Percentiles rank a stretch among this genome's conserved stretches.
phyloP scores from a whole-genome alignment of 1,140 invertebrate species.

The Coenobita brevimanus region DNA sequence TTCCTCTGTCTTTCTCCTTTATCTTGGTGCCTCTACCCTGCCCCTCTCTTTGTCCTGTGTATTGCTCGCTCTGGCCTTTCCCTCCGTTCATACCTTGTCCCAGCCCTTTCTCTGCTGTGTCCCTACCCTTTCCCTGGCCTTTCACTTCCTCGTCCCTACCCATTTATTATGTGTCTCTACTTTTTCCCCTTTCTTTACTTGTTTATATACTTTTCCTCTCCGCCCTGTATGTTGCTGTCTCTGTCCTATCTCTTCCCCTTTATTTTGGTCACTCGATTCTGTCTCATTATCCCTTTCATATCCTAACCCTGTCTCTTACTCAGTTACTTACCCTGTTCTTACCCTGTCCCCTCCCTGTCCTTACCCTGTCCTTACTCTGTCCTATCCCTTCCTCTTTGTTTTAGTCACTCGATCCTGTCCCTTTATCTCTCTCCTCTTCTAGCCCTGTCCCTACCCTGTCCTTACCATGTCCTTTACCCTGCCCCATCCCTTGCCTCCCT shows the following conservation, averaged over 20 bases:
- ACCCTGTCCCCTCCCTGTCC: background rate
- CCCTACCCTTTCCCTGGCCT: background rate
- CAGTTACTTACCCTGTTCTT: background rate
- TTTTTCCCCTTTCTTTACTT: background rate
- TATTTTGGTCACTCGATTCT: background rate
- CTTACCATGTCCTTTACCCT: background rate
- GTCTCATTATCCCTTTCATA: constrained; percentile 8
- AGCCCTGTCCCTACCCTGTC: background rate
- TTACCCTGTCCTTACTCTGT: background rate
- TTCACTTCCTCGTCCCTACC: too few relatives aligned
- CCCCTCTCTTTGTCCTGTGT: background rate
- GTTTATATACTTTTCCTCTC: background rate
- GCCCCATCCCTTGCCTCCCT: too few relatives aligned
- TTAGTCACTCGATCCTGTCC: too few relatives aligned
- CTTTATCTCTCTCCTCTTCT: background rate
- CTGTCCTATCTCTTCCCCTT: too few relatives aligned
- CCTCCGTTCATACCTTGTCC: background rate
- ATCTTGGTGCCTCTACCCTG: background rate
- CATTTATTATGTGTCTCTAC: too few relatives aligned
- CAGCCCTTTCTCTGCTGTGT: background rate
- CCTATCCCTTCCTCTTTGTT: background rate
- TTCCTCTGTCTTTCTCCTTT: background rate
- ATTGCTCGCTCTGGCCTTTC: background rate
- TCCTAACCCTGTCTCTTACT: constrained; percentile 3
- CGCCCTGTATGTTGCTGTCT: too few relatives aligned